These are phyloP conservation scores for Philereme vetulata DNA, from an alignment of 2,888 invertebrate species.

Conservation along the genomic window DNA sequence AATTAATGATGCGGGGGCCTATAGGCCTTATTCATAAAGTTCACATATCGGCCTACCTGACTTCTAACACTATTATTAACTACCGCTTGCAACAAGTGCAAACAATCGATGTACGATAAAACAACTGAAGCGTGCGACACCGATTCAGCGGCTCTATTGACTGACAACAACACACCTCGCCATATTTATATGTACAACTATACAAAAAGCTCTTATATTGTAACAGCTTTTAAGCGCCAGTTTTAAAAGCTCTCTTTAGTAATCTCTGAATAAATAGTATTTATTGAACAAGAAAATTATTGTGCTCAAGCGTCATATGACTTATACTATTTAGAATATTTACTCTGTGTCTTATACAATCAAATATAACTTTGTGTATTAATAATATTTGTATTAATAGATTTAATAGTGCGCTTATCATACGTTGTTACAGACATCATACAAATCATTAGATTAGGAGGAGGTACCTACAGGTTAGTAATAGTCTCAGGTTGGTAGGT, in stretches of 20 bases:
- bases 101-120: slow-evolving; percentile 43
- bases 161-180: slow-evolving; percentile 44
- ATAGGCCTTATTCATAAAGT: slow-evolving; percentile 39
- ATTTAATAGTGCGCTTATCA: slow-evolving; percentile 38
- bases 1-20: slow-evolving; percentile 36
- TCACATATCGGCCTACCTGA: slow-evolving; percentile 37
- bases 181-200: slow-evolving; percentile 61
- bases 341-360: slow-evolving; percentile 7
- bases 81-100: slow-evolving; percentile 43
- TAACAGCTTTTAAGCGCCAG: slow-evolving; percentile 68
- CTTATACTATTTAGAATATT: slow-evolving; percentile 25
- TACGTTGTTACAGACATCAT: slow-evolving; percentile 23
- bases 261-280: slow-evolving; percentile 30
- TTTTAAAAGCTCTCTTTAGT: slow-evolving; percentile 69
- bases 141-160: slow-evolving; percentile 47
- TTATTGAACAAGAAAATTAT: slow-evolving; percentile 44
- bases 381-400: slow-evolving; percentile 30
- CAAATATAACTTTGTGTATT: slow-evolving; percentile 33
- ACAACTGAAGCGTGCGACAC: slow-evolving; percentile 43
- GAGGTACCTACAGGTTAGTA: slow-evolving; percentile 30
- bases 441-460: slow-evolving; percentile 26
- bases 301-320: slow-evolving; percentile 42
- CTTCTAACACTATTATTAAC: slow-evolving; percentile 40
- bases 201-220: slow-evolving; percentile 76
- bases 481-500: slow-evolving; percentile 37